These are phyloP conservation scores for Xiphophorus maculatus DNA, from an alignment of 2,113 vertebrate genomes.

Conservation along the genomic window DNA sequence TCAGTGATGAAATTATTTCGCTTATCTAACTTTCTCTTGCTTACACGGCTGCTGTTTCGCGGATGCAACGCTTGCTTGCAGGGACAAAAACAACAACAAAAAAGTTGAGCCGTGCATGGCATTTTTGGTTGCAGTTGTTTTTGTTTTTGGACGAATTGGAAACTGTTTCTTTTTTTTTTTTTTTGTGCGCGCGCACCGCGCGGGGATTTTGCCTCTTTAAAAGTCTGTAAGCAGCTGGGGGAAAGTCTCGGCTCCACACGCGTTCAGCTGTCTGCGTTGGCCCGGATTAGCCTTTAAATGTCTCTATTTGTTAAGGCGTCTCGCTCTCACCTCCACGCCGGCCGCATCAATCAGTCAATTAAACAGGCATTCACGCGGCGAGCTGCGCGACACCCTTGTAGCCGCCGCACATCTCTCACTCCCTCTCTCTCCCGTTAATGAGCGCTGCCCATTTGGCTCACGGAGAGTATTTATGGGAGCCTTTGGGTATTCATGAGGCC, in stretches of 20 bases:
- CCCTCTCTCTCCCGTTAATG: conserved; percentile 6
- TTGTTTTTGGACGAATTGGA: not conserved
- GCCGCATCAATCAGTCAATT: conserved; percentile 84
- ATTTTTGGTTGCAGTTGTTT: not conserved
- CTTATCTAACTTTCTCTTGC: not conserved
- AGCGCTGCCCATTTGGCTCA: conserved; percentile 2
- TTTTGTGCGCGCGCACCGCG: not conserved
- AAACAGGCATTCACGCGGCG: conserved; percentile 77
- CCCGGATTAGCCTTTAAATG: conserved; percentile 80
- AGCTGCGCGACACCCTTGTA: conserved; percentile 59
- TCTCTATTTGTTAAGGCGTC: conserved; percentile 80
- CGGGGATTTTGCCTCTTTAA: not conserved
- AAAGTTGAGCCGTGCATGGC: conserved; percentile 48
- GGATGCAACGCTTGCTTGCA: too few species aligned
- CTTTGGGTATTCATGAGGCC: not conserved
- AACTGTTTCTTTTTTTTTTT: not conserved
- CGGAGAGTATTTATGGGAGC: conserved; percentile 15
- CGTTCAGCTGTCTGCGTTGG: conserved; percentile 65
- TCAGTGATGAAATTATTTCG: not conserved
- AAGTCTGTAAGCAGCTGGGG: conserved; percentile 23
- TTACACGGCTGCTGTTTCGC: not conserved
- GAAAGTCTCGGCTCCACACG: conserved; percentile 40
- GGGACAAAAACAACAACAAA: not conserved
- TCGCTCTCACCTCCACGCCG: conserved; percentile 78
- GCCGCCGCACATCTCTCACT: conserved; percentile 46